Evolutionary conservation across 2,113 vertebrate species (phyloP).

Genomic region (Buteo buteo): DNA sequence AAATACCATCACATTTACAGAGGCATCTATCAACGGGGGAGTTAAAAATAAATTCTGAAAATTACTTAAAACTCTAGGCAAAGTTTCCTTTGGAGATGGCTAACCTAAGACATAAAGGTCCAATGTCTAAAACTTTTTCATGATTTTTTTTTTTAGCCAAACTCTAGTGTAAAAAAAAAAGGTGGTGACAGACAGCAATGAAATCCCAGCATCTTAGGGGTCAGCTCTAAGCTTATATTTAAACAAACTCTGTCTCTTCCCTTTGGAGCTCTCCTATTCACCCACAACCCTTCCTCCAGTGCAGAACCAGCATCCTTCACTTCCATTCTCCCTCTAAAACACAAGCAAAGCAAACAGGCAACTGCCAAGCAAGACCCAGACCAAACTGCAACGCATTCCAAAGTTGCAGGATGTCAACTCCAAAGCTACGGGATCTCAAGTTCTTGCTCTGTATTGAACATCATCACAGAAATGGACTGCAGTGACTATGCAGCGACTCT

Average conservation of each 20-base stretch:
- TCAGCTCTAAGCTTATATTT: too few species aligned
- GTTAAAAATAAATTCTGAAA: rapidly evolving
- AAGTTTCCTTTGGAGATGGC: neutral
- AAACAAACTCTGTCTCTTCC: neutral
- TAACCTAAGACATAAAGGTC: neutral
- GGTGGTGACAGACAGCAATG: neutral
- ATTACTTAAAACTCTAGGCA: neutral
- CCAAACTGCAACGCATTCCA: rapidly evolving
- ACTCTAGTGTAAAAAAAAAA: neutral
- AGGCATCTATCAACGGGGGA: rapidly evolving
- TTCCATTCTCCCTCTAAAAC: neutral
- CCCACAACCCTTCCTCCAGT: neutral
- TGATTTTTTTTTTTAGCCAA: neutral
- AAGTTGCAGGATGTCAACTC: neutral
- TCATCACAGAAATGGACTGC: rapidly evolving
- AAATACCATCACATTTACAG: neutral
- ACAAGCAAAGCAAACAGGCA: rapidly evolving
- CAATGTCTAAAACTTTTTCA: rapidly evolving
- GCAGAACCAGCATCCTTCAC: neutral
- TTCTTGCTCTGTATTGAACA: neutral
- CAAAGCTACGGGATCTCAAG: neutral
- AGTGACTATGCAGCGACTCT: rapidly evolving
- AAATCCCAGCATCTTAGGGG: neutral
- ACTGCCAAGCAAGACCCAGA: neutral
- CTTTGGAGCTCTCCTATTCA: neutral